Base-by-base conservation (phyloP, 2,797 vertebrate species). In the Diplodus puntazzo region DNA sequence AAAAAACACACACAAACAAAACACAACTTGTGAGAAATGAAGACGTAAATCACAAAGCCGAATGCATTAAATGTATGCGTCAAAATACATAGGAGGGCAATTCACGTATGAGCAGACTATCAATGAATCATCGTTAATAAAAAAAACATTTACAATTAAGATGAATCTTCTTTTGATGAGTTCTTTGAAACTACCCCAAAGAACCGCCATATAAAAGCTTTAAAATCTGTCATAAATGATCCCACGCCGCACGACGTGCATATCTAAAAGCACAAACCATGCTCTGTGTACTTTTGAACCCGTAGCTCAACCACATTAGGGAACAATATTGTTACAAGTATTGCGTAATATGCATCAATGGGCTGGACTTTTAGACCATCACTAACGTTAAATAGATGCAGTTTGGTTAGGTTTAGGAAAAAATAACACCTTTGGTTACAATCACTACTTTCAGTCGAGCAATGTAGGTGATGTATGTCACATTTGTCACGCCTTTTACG, bases 121-220 rank as follows among this genome's bases (percentile, higher is more conserved):
- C 30, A 58, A 48, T 25, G 14, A 18, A 57, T n/a, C 59, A 57
- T 53, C 13, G 43, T 59, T n/a, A 34, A 61, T 60, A 5, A 39
- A 8, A 14, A 75, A 46, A 27, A 27, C 14, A 52, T 59, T 63
- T n/a, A 23, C 11, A 11, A 17, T 21, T 14, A 16, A 46, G 21
- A 77, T 58, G 14, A 57, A 64, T 62, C 10, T 30, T 77, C 2
- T 48, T 59, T 65, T 46, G 64, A 83, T 50, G 20, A 54, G 43
- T 6, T 60, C 21, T 27, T 25, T 60, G 13, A 57, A 69, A 58
- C 17, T 55, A 18, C n/a, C 55, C n/a, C 9, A 12, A 49, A 43
- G 67, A 52, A 23, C 21, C 48, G 34, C 23, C 9, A 21, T 30
- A 7, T 21, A 4, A 58, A 58, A 50, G 16, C 61, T 62, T 17